Base-by-base conservation (phyloP, 2,888 invertebrate species). In the Gari tellinella region DNA sequence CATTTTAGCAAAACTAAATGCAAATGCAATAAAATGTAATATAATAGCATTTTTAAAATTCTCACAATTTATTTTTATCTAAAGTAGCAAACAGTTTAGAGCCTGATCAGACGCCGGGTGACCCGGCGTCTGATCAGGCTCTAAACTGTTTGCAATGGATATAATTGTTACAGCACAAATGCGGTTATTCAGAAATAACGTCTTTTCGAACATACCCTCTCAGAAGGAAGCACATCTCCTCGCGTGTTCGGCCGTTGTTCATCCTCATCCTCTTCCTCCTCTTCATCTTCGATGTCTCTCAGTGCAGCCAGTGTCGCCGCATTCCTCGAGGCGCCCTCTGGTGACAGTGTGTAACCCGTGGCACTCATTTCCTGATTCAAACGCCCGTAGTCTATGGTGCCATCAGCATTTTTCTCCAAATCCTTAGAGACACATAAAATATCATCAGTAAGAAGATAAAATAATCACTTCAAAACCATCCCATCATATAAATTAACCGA, bases 361-460 rank as follows among this genome's bases (percentile, higher is more conserved):
- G 84, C 81, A 75, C 88, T 89, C 40, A 90, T 81, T 23, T 90
- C 89, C 31, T 83, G 85, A 67, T 90, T 90, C 25, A 88, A 64
- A 45, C 80, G 73, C 2, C 88, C 83, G 64, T 87, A 90, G 72
- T 90, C 90, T 48, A 90, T 60, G 3, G 89, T 87, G 0, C 84
- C 86, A 46, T 84, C 84, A 8, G 84, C 84, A 64, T 88, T 83
- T 31, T 79, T 80, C 69, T 89, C 88, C 15, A 90, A 61, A 49
- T 87, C 86, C 90, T 90, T n/a, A n/a, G n/a, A n/a, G n/a, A n/a
- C n/a, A n/a, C n/a, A n/a, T n/a, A n/a, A n/a, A n/a, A n/a, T n/a
- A n/a, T n/a, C n/a, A n/a, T n/a, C n/a, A n/a, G n/a, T n/a, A n/a
- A n/a, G n/a, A n/a, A n/a, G n/a, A n/a, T n/a, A n/a, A n/a, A n/a